Conservation (phyloP, 2,113 vertebrate species). For the Thomomys bottae region DNA sequence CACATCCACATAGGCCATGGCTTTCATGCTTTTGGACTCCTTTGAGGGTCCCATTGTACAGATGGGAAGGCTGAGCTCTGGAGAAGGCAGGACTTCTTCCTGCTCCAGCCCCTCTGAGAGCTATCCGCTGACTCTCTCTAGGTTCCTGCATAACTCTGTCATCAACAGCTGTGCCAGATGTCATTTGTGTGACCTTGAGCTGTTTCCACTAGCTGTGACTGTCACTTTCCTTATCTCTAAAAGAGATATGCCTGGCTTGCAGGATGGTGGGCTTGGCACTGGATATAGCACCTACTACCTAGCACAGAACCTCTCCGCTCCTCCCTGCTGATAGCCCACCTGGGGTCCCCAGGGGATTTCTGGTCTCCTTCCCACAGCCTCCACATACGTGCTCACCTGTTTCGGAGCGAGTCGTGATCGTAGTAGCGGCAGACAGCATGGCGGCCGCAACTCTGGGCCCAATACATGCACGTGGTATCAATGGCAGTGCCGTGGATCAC, state of each 20-base stretch:
- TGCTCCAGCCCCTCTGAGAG: too few relatives aligned
- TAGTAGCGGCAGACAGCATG: conserved; percentile 93
- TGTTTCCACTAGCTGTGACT: background rate
- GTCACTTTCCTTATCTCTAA: background rate
- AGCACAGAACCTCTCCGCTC: background rate
- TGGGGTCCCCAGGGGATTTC: background rate
- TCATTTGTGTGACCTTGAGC: background rate
- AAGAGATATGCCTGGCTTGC: background rate
- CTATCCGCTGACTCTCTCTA: background rate
- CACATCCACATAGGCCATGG: background rate
- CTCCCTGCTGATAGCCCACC: background rate
- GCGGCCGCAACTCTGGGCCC: conserved; percentile 88
- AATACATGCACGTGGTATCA: conserved; percentile 91
- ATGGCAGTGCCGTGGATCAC: conserved; percentile 94
- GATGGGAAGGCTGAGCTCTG: background rate
- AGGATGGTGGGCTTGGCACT: background rate
- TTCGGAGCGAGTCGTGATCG: conserved; percentile 89
- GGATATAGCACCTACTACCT: background rate
- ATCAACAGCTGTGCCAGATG: background rate
- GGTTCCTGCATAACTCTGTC: background rate
- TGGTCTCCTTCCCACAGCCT: background rate
- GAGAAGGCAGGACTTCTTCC: background rate
- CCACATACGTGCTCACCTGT: conserved; percentile 82
- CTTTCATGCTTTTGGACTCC: background rate
- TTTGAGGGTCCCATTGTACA: conserved; percentile 5